These are phyloP conservation scores for Pseudolaguvia tuberculata DNA, from an alignment of 2,113 vertebrate species.

Conservation along the genomic window DNA sequence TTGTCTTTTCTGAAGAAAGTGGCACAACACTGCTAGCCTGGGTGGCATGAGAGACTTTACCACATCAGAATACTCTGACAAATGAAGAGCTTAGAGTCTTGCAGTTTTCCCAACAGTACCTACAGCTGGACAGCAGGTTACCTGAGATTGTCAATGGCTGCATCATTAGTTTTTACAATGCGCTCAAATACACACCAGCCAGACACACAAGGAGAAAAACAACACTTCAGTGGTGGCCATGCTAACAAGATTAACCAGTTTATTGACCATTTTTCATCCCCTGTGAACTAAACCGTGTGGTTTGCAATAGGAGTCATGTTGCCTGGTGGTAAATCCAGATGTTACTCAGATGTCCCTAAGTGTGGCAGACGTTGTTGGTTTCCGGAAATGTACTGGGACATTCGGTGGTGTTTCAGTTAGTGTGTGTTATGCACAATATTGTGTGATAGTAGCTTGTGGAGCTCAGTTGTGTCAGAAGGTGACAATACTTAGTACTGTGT, in stretches of 20 bases:
- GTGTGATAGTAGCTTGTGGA: too few relatives aligned
- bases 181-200: not conserved
- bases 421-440: too few relatives aligned
- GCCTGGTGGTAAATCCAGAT: slow-evolving; percentile 21
- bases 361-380: slow-evolving; percentile 10
- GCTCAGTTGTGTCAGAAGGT: not conserved
- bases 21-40: not conserved
- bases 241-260: slow-evolving; percentile 11
- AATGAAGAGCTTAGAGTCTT: not conserved
- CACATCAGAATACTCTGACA: not conserved
- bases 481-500: not conserved
- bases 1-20: not conserved
- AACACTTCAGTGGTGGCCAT: slow-evolving; percentile 11
- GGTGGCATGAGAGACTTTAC: slow-evolving; percentile 1
- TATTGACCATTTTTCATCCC: slow-evolving; percentile 10
- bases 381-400: not conserved
- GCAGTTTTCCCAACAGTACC: not conserved
- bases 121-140: not conserved
- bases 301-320: slow-evolving; percentile 5
- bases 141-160: not conserved
- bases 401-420: not conserved
- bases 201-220: slow-evolving; percentile 1
- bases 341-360: slow-evolving; percentile 9
- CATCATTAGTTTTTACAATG: not conserved
- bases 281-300: slow-evolving; percentile 2